Conservation (phyloP, 2,113 vertebrate species). For the Clarias batrachus region DNA sequence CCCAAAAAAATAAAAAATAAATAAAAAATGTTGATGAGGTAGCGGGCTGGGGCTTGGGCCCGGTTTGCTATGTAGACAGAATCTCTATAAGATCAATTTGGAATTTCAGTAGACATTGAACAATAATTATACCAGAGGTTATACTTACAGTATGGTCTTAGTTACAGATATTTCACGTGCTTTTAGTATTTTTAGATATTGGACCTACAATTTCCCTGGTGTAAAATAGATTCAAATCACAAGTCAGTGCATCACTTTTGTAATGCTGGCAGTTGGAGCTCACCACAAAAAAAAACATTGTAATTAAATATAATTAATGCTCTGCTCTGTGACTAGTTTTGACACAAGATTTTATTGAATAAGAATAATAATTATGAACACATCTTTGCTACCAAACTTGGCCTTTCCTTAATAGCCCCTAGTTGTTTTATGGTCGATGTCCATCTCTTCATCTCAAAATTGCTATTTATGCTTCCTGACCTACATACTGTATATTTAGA, state of each 20-base stretch:
- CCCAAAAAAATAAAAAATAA: not conserved
- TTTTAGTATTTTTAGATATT: too few species aligned
- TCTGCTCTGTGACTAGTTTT: not conserved
- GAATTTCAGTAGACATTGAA: not conserved
- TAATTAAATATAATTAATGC: not conserved
- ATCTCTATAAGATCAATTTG: not conserved
- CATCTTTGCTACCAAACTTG: too few species aligned
- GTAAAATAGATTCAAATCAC: not conserved
- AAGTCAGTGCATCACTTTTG: not conserved
- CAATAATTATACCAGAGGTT: not conserved
- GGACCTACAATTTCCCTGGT: not conserved
- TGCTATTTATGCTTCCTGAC: not conserved
- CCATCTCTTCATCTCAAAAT: not conserved
- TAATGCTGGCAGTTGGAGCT: not conserved
- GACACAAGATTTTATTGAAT: not conserved
- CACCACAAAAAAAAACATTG: too few species aligned
- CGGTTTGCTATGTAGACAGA: not conserved
- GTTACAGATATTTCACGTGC: not conserved
- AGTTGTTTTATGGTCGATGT: too few species aligned
- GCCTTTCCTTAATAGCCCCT: too few species aligned
- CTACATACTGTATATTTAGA: not conserved
- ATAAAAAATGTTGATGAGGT: not conserved
- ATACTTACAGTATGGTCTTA: not conserved
- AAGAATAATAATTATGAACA: not conserved
- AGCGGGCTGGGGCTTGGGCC: not conserved